Evolutionary conservation across 2,888 invertebrate genomes (phyloP), one percentile per base, ranked within the genome.

Genomic region (Eupithecia dodoneata): DNA sequence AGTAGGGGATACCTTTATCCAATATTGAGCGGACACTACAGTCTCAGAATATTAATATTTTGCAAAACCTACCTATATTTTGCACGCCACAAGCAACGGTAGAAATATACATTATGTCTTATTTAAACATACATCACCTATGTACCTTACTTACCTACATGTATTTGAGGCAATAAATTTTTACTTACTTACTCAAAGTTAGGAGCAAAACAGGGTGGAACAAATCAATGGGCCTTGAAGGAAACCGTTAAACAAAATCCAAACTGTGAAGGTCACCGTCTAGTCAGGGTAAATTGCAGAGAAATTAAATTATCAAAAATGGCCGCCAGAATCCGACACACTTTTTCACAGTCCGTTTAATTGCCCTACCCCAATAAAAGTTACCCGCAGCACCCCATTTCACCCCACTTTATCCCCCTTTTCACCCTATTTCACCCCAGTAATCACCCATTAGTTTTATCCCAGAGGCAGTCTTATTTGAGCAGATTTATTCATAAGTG

Each of bases 371-470:
- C 41, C 66, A 47, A 76, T 75, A 75, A 75, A 71, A 75, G 49
- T 73, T 47, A 59, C 70, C 70, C 70, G 70, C 70, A 47, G 47
- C 45, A 71, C 75, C 65, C 75, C 18, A 30, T 30, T 70, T 42
- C 44, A 59, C 41, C 66, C 66, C 52, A 71, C 70, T 71, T 71
- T 18, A 13, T n/a, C 44, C 75, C 66, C 75, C 42, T 42, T 69
- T 47, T 30, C 73, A 66, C 73, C 73, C 73, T 59, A 10, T 47
- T 71, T 71, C 42, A 30, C 49, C 65, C 73, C 70, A 10, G 76
- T 78, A 79, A 80, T 80, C 74, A 77, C 55, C 79, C 79, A 79
- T 81, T 80, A 78, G 76, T 78, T 78, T 69, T 74, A 76, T 76
- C 69, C 67, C 74, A 74, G 77, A 65, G 74, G 69, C 44, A 73